A percentile compares a stretch with the other conserved stretches of the same genome.
Evolutionary conservation across 2,888 invertebrate genomes (phyloP).

Genomic region (Scrobipalpa atriplicella): DNA sequence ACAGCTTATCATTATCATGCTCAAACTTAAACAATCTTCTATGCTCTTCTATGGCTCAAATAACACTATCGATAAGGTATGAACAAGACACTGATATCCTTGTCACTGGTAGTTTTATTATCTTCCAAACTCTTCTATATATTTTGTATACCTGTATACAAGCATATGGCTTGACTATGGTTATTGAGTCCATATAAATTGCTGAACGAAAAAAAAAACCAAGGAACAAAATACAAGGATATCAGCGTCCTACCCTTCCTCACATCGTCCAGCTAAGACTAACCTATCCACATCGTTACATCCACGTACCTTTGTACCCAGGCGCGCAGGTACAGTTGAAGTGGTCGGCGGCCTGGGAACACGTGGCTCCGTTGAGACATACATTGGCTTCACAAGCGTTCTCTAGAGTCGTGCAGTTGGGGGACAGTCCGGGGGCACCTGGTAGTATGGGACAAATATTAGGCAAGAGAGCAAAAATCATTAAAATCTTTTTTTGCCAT

Average conservation of each 20-base stretch:
- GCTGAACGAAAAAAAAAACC: too few species aligned
- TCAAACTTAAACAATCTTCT: background rate
- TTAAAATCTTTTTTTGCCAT: too few species aligned
- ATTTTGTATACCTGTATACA: too few species aligned
- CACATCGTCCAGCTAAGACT: background rate
- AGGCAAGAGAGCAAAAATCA: too few species aligned
- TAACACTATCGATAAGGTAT: background rate
- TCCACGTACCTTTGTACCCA: slow-evolving; percentile 85
- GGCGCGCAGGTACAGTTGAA: slow-evolving; percentile 88
- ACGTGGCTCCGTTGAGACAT: slow-evolving; percentile 90
- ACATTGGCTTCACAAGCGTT: slow-evolving; percentile 86
- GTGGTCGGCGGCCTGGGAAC: slow-evolving; percentile 77
- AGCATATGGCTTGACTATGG: too few species aligned
- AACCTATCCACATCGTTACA: background rate
- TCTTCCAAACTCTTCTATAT: too few species aligned
- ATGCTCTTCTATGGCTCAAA: background rate
- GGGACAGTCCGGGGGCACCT: slow-evolving; percentile 65
- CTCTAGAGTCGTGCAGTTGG: slow-evolving; percentile 65
- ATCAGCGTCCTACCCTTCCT: background rate
- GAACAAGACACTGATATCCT: too few species aligned
- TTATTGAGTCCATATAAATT: too few species aligned
- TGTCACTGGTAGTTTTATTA: too few species aligned
- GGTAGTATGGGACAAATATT: too few species aligned
- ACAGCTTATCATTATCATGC: background rate
- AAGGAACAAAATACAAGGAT: background rate